Evolutionary conservation across 2,888 invertebrate genomes (phyloP).

Genomic region (Trimorus sp.): DNA sequence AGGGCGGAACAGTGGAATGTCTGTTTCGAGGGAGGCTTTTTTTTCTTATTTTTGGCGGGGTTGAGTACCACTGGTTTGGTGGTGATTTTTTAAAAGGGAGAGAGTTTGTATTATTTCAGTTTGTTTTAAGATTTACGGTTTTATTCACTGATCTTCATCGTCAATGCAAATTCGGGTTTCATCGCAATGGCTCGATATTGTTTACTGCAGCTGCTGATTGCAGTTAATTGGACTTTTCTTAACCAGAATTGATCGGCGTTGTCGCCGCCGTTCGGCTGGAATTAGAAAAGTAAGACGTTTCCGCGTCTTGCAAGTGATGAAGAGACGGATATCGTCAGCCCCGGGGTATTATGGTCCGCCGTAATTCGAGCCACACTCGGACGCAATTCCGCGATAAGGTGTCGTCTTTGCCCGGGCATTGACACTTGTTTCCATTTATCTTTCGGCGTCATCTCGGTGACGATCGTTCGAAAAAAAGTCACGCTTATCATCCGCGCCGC

Average conservation of each 20-base stretch:
- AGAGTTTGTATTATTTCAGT: not conserved
- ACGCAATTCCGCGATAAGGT: constrained; percentile 35
- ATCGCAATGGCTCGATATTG: too few relatives aligned
- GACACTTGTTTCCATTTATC: constrained; percentile 34
- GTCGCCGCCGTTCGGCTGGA: not conserved
- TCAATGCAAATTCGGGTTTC: too few relatives aligned
- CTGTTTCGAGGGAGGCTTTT: not conserved
- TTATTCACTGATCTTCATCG: too few relatives aligned
- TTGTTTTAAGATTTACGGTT: not conserved
- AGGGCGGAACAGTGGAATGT: not conserved
- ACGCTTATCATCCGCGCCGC: too few relatives aligned
- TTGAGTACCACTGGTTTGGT: too few relatives aligned
- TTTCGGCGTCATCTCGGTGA: constrained; percentile 7
- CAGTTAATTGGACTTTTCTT: too few relatives aligned
- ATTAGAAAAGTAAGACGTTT: not conserved
- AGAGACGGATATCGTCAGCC: constrained; percentile 33
- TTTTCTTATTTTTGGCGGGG: too few relatives aligned
- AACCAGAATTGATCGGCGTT: not conserved
- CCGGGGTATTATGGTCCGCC: constrained; percentile 24
- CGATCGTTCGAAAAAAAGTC: constrained; percentile 1
- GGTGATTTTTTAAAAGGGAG: too few relatives aligned
- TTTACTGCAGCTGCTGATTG: too few relatives aligned
- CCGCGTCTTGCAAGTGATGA: constrained; percentile 26
- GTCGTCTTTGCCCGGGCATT: constrained; percentile 27
- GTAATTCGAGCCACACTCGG: constrained; percentile 23